phyloP scores from a whole-genome alignment of 2,797 vertebrate species.

The Xyrichtys novacula region DNA sequence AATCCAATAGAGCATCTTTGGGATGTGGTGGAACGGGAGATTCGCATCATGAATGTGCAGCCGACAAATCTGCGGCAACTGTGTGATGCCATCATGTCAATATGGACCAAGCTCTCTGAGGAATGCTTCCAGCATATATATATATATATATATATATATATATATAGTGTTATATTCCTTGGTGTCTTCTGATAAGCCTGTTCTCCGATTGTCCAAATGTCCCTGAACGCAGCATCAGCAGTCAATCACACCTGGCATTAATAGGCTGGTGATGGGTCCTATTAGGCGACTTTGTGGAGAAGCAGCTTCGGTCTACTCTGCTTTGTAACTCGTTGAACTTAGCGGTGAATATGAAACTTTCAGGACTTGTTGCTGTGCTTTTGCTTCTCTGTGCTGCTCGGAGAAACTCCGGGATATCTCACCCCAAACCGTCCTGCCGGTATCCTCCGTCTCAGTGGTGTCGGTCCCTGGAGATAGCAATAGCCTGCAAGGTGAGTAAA shows the following conservation, averaged over 20 bases:
- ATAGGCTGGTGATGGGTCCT: slow-evolving; percentile 26
- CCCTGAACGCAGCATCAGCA: slow-evolving; percentile 40
- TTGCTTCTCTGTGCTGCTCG: slow-evolving; percentile 29
- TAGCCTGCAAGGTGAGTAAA: slow-evolving; percentile 81
- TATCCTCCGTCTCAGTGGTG: slow-evolving; percentile 87
- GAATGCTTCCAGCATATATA: too few relatives aligned
- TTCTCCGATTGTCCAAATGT: background rate
- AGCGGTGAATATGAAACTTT: slow-evolving; percentile 40
- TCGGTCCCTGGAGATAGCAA: slow-evolving; percentile 78
- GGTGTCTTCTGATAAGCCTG: too few relatives aligned
- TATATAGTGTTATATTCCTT: too few relatives aligned
- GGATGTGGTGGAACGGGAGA: too few relatives aligned
- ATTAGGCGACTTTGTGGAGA: background rate
- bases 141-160: too few relatives aligned
- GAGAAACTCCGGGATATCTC: slow-evolving; percentile 34
- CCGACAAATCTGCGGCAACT: too few relatives aligned
- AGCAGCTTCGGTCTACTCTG: background rate
- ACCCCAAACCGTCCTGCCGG: slow-evolving; percentile 73
- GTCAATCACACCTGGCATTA: slow-evolving; percentile 28
- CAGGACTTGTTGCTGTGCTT: slow-evolving; percentile 20
- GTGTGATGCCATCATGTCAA: too few relatives aligned
- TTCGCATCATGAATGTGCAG: too few relatives aligned
- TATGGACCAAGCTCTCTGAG: too few relatives aligned
- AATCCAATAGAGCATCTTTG: too few relatives aligned
- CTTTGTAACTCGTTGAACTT: background rate